Evolutionary conservation across 2,113 vertebrate genomes (phyloP).

Genomic region (Neodon shergylaensis): DNA sequence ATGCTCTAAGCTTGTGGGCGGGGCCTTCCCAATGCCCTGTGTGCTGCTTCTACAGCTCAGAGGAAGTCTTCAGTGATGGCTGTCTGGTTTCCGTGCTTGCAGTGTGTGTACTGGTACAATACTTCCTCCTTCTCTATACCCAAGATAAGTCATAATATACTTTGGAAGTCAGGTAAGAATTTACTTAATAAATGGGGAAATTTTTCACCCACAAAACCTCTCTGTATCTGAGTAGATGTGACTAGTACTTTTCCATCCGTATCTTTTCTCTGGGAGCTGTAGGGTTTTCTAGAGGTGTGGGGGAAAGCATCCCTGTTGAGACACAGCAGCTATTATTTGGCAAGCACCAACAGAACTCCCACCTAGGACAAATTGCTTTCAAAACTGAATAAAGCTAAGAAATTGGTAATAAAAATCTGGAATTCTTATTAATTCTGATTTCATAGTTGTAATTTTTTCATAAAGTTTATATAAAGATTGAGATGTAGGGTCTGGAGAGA

Average conservation of each 20-base stretch:
- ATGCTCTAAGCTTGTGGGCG: neutral
- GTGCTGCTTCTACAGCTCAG: neutral
- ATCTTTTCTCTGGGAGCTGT: neutral
- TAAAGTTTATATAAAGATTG: slow-evolving; percentile 14
- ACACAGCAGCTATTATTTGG: neutral
- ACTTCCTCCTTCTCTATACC: neutral
- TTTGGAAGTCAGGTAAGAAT: neutral
- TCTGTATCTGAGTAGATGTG: neutral
- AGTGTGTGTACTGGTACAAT: neutral
- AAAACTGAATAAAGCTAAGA: slow-evolving; percentile 33
- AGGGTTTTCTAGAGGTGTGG: neutral
- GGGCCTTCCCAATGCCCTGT: neutral
- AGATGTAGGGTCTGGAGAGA: neutral
- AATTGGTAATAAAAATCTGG: neutral
- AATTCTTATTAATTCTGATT: neutral
- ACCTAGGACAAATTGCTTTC: slow-evolving; percentile 4
- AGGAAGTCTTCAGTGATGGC: neutral
- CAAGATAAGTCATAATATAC: neutral
- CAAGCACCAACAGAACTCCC: neutral
- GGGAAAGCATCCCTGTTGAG: neutral
- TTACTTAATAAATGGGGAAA: neutral
- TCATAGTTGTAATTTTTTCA: slow-evolving; percentile 27
- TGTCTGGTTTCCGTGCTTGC: neutral
- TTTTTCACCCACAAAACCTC: neutral
- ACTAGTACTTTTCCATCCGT: neutral